Percentiles rank a stretch among this genome's conserved stretches.
Conservation (phyloP, 2,113 vertebrate species). For the Platichthys stellatus region DNA sequence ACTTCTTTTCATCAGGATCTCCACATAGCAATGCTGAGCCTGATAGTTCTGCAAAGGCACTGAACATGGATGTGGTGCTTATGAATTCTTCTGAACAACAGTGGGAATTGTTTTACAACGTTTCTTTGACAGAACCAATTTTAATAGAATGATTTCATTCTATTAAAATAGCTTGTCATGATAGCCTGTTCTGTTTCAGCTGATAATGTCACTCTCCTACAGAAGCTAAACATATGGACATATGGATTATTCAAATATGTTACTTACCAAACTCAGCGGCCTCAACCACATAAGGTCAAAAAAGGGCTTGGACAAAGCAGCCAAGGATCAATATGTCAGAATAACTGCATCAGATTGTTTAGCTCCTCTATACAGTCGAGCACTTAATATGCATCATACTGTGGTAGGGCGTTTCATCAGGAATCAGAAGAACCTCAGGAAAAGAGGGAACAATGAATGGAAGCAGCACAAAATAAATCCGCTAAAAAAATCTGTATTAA, state of each 20-base stretch:
- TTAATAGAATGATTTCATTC: background rate
- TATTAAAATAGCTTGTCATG: background rate
- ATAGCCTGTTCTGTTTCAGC: background rate
- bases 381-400: too few species aligned
- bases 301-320: background rate
- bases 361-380: background rate
- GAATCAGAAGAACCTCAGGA: background rate
- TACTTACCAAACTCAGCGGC: constrained; percentile 1
- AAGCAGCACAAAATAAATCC: background rate
- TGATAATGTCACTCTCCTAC: background rate
- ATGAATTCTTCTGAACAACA: background rate
- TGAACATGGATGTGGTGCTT: background rate
- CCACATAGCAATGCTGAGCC: background rate
- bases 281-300: background rate
- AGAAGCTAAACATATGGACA: constrained; percentile 11
- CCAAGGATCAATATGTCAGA: background rate
- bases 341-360: background rate
- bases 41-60: background rate
- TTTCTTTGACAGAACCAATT: background rate
- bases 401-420: too few species aligned
- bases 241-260: constrained; percentile 21
- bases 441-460: background rate
- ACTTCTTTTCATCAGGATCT: background rate
- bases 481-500: background rate
- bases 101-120: background rate